These are phyloP conservation scores for Epizoanthus rinbou DNA, from an alignment of 92 coral and sea anemone species.

Conservation along the genomic window DNA sequence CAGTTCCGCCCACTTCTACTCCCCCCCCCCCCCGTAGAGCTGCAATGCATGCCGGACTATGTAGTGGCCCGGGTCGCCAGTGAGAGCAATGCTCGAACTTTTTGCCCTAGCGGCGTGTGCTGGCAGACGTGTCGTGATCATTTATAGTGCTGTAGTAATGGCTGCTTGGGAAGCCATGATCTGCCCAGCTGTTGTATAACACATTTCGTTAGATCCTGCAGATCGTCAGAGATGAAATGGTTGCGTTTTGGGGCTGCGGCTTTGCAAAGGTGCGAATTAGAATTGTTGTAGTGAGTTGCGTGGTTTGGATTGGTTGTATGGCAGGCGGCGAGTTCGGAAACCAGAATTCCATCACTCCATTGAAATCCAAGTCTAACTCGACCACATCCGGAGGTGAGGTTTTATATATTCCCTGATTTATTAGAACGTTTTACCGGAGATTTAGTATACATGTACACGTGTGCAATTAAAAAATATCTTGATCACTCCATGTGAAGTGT, in stretches of 20 bases:
- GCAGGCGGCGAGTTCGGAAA: conserved; percentile 24
- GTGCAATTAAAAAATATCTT: conserved; percentile 6
- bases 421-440: neutral
- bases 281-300: conserved; percentile 11
- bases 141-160: neutral
- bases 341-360: conserved; percentile 36
- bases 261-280: conserved; percentile 16
- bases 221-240: neutral
- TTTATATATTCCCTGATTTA: neutral
- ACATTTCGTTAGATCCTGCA: neutral
- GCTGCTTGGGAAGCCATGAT: neutral
- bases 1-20: too few relatives aligned
- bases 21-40: neutral
- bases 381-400: conserved; percentile 48
- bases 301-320: neutral
- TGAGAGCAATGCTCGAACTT: too few relatives aligned
- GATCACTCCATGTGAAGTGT: conserved; percentile 2
- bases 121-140: neutral
- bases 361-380: conserved; percentile 27
- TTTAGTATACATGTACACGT: neutral
- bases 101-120: neutral
- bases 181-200: neutral
- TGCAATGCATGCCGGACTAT: conserved; percentile 32
- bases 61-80: neutral
- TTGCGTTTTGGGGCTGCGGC: conserved; percentile 11